A percentile compares a stretch with the other conserved stretches of the same genome.
These are phyloP conservation scores for Harmothoe impar DNA, from an alignment of 2,888 invertebrate genomes.

Conservation along the genomic window DNA sequence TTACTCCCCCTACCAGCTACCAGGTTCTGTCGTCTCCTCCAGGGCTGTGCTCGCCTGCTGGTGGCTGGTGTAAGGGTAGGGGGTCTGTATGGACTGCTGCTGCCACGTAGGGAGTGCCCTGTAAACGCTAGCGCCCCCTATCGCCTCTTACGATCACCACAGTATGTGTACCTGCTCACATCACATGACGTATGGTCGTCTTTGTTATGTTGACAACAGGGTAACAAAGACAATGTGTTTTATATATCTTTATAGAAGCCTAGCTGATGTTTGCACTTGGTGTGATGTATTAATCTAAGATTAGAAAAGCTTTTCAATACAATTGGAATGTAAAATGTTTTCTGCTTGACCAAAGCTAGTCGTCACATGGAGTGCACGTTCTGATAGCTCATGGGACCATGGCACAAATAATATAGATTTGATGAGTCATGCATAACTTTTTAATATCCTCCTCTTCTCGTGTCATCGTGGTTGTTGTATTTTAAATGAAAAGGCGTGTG, in stretches of 20 bases:
- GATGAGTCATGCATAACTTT: conserved; percentile 36
- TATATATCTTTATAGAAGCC: no score
- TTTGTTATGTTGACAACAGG: no score
- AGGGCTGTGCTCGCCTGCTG: not conserved
- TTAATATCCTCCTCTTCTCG: not conserved
- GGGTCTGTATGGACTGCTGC: not conserved
- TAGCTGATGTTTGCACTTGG: no score
- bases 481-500: not conserved
- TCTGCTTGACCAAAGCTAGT: no score
- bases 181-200: no score
- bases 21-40: not conserved
- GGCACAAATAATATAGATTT: not conserved
- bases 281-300: no score
- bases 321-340: no score
- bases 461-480: not conserved
- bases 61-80: not conserved
- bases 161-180: no score
- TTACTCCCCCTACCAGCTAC: not conserved
- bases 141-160: not conserved
- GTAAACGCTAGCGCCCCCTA: not conserved
- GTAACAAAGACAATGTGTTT: no score
- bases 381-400: no score
- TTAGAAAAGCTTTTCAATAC: no score
- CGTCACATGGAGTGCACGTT: no score
- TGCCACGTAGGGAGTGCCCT: not conserved